Evolutionary conservation across 2,888 invertebrate genomes (phyloP).

Genomic region (Chymomyza procnemis): DNA sequence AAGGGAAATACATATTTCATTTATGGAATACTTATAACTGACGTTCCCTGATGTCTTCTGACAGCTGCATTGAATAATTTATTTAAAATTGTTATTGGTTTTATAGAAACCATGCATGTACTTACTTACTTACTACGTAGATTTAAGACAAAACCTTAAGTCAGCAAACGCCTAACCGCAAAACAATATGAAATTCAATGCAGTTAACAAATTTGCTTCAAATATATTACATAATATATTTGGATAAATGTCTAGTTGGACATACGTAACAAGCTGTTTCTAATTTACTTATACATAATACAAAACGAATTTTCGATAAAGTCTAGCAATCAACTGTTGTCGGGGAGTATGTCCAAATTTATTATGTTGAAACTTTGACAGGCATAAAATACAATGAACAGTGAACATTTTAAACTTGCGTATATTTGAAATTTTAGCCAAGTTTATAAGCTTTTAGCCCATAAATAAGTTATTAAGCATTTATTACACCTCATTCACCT

Average conservation of each 20-base stretch:
- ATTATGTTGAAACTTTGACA: background rate
- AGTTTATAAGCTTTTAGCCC: slow-evolving; percentile 15
- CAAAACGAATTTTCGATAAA: background rate
- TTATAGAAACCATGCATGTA: background rate
- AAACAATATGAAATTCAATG: background rate
- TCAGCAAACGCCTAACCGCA: background rate
- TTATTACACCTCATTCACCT: slow-evolving; percentile 43
- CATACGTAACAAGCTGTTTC: background rate
- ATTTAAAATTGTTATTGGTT: background rate
- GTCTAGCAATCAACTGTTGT: background rate
- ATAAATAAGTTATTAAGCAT: slow-evolving; percentile 51
- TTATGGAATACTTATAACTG: background rate
- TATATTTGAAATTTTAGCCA: background rate
- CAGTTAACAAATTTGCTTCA: background rate
- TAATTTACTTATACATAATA: background rate
- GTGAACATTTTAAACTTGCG: background rate
- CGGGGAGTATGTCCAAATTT: background rate
- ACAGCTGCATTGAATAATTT: background rate
- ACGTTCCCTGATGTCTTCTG: background rate
- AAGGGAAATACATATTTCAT: background rate
- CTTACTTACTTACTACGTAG: too few relatives aligned
- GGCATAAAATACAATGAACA: background rate
- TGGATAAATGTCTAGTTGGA: background rate
- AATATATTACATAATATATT: background rate
- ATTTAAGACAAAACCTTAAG: background rate